Evolutionary conservation across 2,888 invertebrate genomes (phyloP), one percentile per base, ranked within the genome.

Genomic region (Apamea sordens): DNA sequence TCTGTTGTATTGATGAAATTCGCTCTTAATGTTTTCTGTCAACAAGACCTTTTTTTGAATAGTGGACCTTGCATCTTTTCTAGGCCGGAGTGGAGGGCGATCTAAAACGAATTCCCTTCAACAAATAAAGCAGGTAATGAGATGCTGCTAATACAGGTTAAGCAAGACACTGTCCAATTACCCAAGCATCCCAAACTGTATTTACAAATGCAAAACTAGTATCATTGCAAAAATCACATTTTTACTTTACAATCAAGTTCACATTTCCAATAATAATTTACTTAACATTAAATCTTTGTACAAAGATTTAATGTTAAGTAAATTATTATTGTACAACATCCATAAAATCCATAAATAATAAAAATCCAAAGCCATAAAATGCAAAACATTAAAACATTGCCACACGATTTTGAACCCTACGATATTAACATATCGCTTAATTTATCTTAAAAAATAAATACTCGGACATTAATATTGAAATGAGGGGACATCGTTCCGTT

Each of bases 381-480:
- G 89, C 87, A 92, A 90, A 91, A 91, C 91, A 91, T 92, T 89
- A 84, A 89, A 82, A 80, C 59, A 44, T 73, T 75, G 79, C 74
- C 84, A 90, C 53, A 53, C 90, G 79, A 94, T 86, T 92, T 80
- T 89, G 82, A 86, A 88, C 91, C 88, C 84, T 90, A 86, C 13
- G 11, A 0, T 68, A 59, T 76, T 73, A 67, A 41, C 65, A 80
- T 85, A 88, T 80, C 53, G 83, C 68, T 80, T 79, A 86, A 82
- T 81, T 73, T 88, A 21, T 79, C 71, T 64, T 84, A 83, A 83
- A 85, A 85, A 86, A 87, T 65, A 82, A 89, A 90, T 81, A 77
- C 36, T 91, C 86, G 93, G 92, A 94, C 93, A 95, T 95, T 94
- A 91, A 94, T 95, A 96, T 96, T 95, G 91, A 95, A 96, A 95